Percentiles rank a stretch among this genome's conserved stretches.
phyloP scores from a whole-genome alignment of 2,888 invertebrate genomes.

The Euphydryas editha region DNA sequence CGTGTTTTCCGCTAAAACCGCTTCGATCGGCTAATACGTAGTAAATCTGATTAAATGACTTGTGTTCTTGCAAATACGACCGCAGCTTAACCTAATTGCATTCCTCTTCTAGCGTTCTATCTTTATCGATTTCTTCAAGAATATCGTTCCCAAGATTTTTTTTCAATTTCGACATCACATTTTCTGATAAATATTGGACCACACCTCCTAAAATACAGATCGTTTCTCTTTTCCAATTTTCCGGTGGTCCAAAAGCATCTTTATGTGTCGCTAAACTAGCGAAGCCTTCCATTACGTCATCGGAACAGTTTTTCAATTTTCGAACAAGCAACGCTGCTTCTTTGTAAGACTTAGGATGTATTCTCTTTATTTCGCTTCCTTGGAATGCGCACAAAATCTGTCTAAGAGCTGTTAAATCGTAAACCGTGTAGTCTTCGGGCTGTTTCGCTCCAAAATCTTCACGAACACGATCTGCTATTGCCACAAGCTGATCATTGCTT shows the following conservation, averaged over 20 bases:
- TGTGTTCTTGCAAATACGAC: not conserved
- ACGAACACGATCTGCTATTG: conserved; percentile 78
- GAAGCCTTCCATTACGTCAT: conserved; percentile 71
- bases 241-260: conserved; percentile 72
- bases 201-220: conserved; percentile 69
- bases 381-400: conserved; percentile 84
- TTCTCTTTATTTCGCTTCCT: conserved; percentile 74
- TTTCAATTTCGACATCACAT: conserved; percentile 22
- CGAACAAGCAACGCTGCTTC: conserved; percentile 75
- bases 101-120: not conserved
- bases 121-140: not conserved
- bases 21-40: not conserved
- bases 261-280: conserved; percentile 70
- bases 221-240: conserved; percentile 65
- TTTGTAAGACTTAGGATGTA: conserved; percentile 80
- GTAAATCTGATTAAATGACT: not conserved
- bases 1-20: too few species aligned
- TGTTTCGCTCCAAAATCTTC: conserved; percentile 80
- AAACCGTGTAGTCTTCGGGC: conserved; percentile 82
- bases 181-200: conserved; percentile 58
- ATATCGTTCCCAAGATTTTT: conserved; percentile 9
- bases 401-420: conserved; percentile 79
- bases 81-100: not conserved
- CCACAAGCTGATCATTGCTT: conserved; percentile 64
- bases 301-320: conserved; percentile 70